phyloP scores from a whole-genome alignment of 2,888 invertebrate genomes.

The Acrobasis consociella region DNA sequence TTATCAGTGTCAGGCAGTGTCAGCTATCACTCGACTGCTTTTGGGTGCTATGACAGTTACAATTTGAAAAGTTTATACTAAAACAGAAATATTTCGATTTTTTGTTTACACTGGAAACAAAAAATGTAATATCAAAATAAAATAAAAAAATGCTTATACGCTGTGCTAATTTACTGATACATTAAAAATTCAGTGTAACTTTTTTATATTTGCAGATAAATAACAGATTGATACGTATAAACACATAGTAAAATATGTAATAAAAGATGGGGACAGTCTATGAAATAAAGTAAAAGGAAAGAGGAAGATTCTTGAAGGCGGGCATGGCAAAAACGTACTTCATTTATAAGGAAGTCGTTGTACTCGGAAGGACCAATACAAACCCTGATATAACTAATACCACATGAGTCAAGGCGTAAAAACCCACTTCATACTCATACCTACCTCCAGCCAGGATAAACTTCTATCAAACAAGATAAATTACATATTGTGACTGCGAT shows the following conservation, averaged over 20 bases:
- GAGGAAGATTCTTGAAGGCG: background rate
- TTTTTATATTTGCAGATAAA: no score
- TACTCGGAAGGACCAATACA: background rate
- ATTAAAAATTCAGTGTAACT: no score
- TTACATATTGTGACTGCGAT: conserved; percentile 14
- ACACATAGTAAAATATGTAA: no score
- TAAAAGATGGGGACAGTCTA: no score
- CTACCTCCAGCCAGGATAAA: background rate
- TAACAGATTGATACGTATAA: no score
- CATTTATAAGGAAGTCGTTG: background rate
- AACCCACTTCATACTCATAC: conserved; percentile 7
- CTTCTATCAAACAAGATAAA: background rate
- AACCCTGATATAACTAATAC: background rate
- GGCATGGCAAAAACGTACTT: background rate
- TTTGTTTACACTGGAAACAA: no score
- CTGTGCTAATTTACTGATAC: no score
- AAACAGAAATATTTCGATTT: no score
- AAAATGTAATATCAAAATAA: no score
- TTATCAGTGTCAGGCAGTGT: conserved; percentile 1
- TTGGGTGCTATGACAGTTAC: background rate
- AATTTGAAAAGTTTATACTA: no score
- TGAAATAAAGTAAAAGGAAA: background rate
- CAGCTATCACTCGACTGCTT: background rate
- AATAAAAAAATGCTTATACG: no score
- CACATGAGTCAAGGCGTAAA: conserved; percentile 5